A percentile compares a stretch with the other conserved stretches of the same genome.
phyloP scores from a whole-genome alignment of 2,113 vertebrate genomes.

The Tringa solitaria region DNA sequence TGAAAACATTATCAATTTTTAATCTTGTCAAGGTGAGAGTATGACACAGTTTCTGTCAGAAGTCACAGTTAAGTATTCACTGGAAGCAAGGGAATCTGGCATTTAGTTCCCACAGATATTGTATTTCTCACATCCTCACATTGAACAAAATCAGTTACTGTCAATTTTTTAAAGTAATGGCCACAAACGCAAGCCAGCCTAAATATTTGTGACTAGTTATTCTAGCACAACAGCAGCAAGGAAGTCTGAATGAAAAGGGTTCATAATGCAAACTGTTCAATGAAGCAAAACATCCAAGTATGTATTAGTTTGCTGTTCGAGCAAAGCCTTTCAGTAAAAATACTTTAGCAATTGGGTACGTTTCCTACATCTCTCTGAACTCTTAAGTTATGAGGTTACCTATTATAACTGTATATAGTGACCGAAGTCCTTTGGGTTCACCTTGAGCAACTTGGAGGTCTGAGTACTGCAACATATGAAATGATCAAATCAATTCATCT shows the following conservation, averaged over 20 bases:
- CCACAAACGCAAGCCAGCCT: neutral
- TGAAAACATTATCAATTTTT: conserved; percentile 50
- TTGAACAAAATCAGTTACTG: neutral
- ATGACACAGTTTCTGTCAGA: conserved; percentile 3
- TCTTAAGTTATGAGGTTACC: neutral
- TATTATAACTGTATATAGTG: neutral
- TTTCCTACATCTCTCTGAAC: neutral
- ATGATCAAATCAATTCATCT: neutral
- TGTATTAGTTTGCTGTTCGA: neutral
- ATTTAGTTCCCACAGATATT: neutral
- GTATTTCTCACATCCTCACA: neutral
- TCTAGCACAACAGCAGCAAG: neutral
- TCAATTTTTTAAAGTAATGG: neutral
- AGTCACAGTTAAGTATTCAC: neutral
- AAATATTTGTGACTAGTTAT: neutral
- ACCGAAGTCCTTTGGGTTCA: neutral
- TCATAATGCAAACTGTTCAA: neutral
- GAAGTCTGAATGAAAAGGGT: neutral
- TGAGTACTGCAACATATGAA: neutral
- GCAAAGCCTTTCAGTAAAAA: neutral
- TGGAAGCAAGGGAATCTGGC: neutral
- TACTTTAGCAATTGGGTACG: neutral
- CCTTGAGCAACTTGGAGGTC: neutral
- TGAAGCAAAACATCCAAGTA: neutral
- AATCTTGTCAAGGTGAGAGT: conserved; percentile 28